A percentile compares a stretch with the other conserved stretches of the same genome.
phyloP scores from a whole-genome alignment of 2,797 vertebrate species.

The Hippopotamyrus pictus region DNA sequence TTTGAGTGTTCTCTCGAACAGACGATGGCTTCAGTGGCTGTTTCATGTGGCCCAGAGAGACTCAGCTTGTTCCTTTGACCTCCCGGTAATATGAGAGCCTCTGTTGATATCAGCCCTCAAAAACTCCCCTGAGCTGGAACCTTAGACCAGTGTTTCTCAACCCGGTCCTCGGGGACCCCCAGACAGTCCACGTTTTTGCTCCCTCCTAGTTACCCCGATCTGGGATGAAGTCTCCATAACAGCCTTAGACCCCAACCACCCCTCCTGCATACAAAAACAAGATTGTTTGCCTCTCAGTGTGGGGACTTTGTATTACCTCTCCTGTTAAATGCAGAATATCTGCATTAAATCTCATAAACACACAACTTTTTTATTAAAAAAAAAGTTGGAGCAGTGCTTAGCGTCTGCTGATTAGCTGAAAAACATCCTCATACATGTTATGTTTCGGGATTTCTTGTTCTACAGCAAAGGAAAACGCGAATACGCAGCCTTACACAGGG shows the following conservation, averaged over 20 bases:
- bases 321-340: neutral
- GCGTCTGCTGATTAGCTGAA: too few relatives aligned
- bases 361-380: neutral
- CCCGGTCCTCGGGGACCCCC: neutral
- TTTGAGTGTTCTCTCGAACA: neutral
- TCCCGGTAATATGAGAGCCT: neutral
- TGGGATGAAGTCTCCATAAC: neutral
- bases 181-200: neutral
- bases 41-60: neutral
- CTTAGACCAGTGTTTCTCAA: neutral
- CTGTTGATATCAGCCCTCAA: neutral
- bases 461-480: neutral
- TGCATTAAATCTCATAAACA: neutral
- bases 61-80: neutral
- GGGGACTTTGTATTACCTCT: neutral
- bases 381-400: too few relatives aligned
- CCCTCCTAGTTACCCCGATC: neutral
- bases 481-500: neutral
- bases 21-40: neutral
- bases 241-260: neutral
- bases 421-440: neutral
- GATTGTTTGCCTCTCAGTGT: neutral
- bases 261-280: neutral
- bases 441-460: neutral
- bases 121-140: neutral